phyloP scores from a whole-genome alignment of 2,888 invertebrate species.

The Hydroisotoma schaefferi region DNA sequence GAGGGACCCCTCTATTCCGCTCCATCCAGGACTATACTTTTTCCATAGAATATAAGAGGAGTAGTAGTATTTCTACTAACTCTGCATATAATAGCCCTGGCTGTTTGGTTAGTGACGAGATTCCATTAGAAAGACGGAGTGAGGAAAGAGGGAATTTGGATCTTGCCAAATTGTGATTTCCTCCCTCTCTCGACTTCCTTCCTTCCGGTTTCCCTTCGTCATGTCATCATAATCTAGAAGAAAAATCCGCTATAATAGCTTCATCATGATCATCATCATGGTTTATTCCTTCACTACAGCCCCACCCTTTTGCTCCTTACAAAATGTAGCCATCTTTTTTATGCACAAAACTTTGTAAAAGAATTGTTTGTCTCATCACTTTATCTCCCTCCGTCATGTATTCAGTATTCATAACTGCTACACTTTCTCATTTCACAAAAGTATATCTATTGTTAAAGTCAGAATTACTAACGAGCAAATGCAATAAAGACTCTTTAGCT shows the following conservation, averaged over 20 bases:
- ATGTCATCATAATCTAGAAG: conserved; percentile 43
- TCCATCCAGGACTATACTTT: not conserved
- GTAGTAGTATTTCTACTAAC: conserved; percentile 1
- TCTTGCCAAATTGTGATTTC: conserved; percentile 49
- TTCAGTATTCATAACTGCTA: too few species aligned
- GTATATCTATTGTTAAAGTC: too few species aligned
- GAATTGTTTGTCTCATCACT: too few species aligned
- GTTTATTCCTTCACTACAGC: conserved; percentile 42
- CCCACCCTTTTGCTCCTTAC: conserved; percentile 28
- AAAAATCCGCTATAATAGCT: conserved; percentile 47
- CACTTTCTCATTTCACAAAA: too few species aligned
- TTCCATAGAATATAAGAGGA: not conserved
- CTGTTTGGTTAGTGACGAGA: conserved; percentile 3
- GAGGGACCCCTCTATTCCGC: not conserved
- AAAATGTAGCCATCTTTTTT: too few species aligned
- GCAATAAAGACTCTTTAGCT: too few species aligned
- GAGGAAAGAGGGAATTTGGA: conserved; percentile 45
- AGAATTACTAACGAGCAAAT: too few species aligned
- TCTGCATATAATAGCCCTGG: conserved; percentile 5
- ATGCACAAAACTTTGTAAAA: too few species aligned
- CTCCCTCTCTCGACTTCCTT: conserved; percentile 49
- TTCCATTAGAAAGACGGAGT: conserved; percentile 19
- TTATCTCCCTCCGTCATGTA: too few species aligned
- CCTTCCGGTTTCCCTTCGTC: conserved; percentile 47
- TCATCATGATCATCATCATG: conserved; percentile 45